Evolutionary conservation across 2,113 vertebrate species (phyloP).

Genomic region (Stictonetta naevosa): DNA sequence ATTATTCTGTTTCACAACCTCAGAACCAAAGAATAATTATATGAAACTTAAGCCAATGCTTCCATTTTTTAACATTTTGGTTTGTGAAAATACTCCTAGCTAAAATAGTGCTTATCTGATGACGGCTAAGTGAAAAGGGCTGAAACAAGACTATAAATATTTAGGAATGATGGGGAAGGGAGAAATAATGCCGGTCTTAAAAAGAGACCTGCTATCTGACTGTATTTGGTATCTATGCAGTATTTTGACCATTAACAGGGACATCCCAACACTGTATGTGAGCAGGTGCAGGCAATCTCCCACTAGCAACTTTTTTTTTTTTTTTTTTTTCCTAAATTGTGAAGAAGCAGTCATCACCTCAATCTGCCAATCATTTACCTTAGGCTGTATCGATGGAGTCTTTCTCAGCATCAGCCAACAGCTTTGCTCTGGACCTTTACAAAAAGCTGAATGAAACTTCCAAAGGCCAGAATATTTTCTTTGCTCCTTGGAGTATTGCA

Average conservation of each 20-base stretch:
- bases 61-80: background rate
- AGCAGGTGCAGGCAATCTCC: background rate
- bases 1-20: background rate
- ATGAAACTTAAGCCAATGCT: background rate
- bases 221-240: background rate
- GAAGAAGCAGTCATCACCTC: background rate
- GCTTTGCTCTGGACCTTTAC: slow-evolving; percentile 85
- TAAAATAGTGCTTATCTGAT: background rate
- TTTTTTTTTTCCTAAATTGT: background rate
- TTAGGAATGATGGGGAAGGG: background rate
- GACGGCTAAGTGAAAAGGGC: background rate
- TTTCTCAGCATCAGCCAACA: slow-evolving; percentile 77
- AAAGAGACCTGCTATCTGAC: background rate
- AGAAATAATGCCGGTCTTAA: background rate
- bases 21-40: background rate
- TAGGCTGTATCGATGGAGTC: slow-evolving; percentile 78
- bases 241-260: background rate
- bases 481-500: slow-evolving; percentile 88
- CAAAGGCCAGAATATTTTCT: slow-evolving; percentile 79
- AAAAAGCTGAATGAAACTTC: slow-evolving; percentile 75
- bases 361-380: background rate
- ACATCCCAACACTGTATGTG: background rate
- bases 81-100: background rate
- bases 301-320: background rate
- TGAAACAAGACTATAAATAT: background rate